Conservation (phyloP, 2,888 invertebrate species). For the Nomada hirtipes region DNA sequence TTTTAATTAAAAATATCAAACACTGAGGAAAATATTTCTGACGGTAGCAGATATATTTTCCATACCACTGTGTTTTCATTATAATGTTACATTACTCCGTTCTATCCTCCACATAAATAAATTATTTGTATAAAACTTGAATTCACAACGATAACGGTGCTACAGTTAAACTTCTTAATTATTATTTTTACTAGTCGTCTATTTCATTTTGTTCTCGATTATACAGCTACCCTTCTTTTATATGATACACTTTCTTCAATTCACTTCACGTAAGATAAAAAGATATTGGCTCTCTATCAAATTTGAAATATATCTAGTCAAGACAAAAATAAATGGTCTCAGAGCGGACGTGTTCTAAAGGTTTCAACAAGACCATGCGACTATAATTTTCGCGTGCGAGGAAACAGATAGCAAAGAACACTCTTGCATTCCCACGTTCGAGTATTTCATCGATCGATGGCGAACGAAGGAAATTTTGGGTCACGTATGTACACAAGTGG, state of each 20-base stretch:
- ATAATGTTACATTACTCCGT: too few relatives aligned
- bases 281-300: not conserved
- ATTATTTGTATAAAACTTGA: too few relatives aligned
- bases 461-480: conserved; percentile 38
- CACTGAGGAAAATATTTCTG: too few relatives aligned
- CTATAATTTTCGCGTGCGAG: conserved; percentile 1
- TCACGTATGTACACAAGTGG: conserved; percentile 22
- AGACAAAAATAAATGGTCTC: not conserved
- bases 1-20: too few relatives aligned
- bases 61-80: too few relatives aligned
- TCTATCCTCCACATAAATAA: too few relatives aligned
- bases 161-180: too few relatives aligned
- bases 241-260: not conserved
- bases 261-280: not conserved
- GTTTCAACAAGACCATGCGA: not conserved
- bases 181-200: too few relatives aligned
- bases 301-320: not conserved
- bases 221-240: not conserved
- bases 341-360: not conserved
- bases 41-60: too few relatives aligned
- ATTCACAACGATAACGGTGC: too few relatives aligned
- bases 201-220: not conserved
- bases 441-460: conserved; percentile 39
- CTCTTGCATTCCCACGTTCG: conserved; percentile 9
- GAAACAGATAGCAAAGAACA: conserved; percentile 21